Percentiles rank a stretch among this genome's conserved stretches.
These are phyloP conservation scores for Ochropleura leucogaster DNA, from an alignment of 2,888 invertebrate species.

Conservation along the genomic window DNA sequence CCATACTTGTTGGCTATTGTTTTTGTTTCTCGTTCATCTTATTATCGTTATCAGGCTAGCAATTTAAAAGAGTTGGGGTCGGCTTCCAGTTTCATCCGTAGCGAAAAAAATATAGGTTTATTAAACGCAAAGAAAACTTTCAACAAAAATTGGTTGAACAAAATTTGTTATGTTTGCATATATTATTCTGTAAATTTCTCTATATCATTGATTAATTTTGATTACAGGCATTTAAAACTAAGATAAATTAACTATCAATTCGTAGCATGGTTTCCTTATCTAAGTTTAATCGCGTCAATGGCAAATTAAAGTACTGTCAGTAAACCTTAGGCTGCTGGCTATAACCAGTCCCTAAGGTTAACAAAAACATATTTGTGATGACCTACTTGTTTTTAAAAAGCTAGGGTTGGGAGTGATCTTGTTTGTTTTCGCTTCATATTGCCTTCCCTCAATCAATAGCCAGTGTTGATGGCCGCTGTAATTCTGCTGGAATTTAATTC, in stretches of 20 bases:
- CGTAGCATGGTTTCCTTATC: not conserved
- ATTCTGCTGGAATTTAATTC: slow-evolving; percentile 48
- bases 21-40: slow-evolving; percentile 49
- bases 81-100: not conserved
- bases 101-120: too few species aligned
- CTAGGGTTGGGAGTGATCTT: slow-evolving; percentile 16
- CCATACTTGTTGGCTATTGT: slow-evolving; percentile 39
- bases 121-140: too few species aligned
- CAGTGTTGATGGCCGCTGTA: slow-evolving; percentile 38
- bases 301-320: not conserved
- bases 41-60: slow-evolving; percentile 25
- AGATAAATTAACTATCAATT: not conserved
- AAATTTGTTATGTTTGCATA: too few species aligned
- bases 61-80: slow-evolving; percentile 18
- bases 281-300: not conserved
- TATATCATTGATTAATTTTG: too few species aligned
- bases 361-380: too few species aligned
- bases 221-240: too few species aligned
- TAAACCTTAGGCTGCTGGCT: not conserved
- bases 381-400: slow-evolving; percentile 20
- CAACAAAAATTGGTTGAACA: too few species aligned
- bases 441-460: slow-evolving; percentile 48
- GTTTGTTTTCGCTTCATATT: slow-evolving; percentile 36
- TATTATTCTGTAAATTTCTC: too few species aligned
- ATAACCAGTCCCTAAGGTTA: too few species aligned